Evolutionary conservation across 2,888 invertebrate genomes (phyloP).

Genomic region (Diloba caeruleocephala): DNA sequence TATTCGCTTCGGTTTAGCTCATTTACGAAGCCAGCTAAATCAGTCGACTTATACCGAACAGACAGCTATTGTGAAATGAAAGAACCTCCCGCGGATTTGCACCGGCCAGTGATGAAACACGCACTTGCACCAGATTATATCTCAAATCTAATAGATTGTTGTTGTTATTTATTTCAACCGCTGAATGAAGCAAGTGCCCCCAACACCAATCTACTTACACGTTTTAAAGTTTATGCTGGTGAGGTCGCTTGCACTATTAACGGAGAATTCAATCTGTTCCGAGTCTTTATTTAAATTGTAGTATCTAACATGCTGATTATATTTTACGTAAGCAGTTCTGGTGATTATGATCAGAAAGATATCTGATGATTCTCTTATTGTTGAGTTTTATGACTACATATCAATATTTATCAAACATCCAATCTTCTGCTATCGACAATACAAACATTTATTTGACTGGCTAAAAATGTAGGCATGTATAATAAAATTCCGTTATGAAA

Average conservation of each 20-base stretch:
- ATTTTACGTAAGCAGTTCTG: constrained; percentile 1
- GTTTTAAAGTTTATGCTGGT: constrained; percentile 34
- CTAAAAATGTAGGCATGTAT: constrained; percentile 33
- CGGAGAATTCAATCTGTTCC: constrained; percentile 2
- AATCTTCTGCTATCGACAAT: constrained; percentile 34
- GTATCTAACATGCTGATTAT: not conserved
- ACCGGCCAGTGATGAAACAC: constrained; percentile 71
- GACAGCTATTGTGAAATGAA: constrained; percentile 69
- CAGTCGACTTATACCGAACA: constrained; percentile 69
- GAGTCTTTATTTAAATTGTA: constrained; percentile 1
- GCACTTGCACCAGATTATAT: constrained; percentile 73
- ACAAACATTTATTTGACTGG: constrained; percentile 47
- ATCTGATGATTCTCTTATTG: not conserved
- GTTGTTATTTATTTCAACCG: constrained; percentile 65
- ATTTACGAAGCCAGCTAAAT: constrained; percentile 75
- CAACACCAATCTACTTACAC: constrained; percentile 35
- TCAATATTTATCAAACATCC: constrained; percentile 16
- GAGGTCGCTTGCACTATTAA: constrained; percentile 31
- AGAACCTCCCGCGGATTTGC: constrained; percentile 75
- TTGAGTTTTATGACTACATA: constrained; percentile 3
- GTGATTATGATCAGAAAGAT: constrained; percentile 6
- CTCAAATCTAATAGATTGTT: constrained; percentile 71
- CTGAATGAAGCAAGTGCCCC: constrained; percentile 63
- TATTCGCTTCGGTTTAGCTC: constrained; percentile 74
- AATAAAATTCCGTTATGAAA: constrained; percentile 21